phyloP scores from a whole-genome alignment of 2,888 invertebrate genomes.

The Rhimphoctona megacephalus region DNA sequence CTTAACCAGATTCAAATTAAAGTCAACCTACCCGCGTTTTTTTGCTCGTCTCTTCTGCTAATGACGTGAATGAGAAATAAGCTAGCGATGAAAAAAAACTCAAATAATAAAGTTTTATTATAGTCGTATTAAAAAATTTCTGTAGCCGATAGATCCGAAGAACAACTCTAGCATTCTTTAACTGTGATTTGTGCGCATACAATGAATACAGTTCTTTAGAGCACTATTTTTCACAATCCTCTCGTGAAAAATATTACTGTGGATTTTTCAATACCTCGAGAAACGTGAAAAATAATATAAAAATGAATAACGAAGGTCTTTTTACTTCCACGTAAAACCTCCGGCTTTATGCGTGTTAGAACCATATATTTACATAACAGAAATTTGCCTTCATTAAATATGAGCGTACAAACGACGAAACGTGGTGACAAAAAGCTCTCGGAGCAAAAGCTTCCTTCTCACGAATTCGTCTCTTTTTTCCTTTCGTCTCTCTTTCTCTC shows the following conservation, averaged over 20 bases:
- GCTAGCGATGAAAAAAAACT: background rate
- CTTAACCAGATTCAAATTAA: background rate
- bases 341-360: background rate
- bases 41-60: conserved; percentile 5
- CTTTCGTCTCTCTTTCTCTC: background rate
- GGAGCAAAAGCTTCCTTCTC: conserved; percentile 35
- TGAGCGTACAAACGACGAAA: conserved; percentile 26
- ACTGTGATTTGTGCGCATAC: background rate
- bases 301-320: conserved; percentile 10
- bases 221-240: background rate
- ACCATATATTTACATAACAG: conserved; percentile 34
- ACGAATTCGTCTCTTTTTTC: conserved; percentile 3
- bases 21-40: background rate
- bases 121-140: background rate
- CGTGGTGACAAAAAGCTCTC: conserved; percentile 39
- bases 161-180: background rate
- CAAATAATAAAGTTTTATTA: background rate
- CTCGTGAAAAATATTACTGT: background rate
- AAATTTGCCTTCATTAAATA: conserved; percentile 27
- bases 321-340: conserved; percentile 1
- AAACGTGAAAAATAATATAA: conserved; percentile 33
- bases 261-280: conserved; percentile 15
- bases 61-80: background rate
- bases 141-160: background rate
- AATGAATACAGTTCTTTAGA: background rate